Evolutionary conservation across 2,797 vertebrate genomes (phyloP).

Genomic region (Hydrocynus forskahlii): DNA sequence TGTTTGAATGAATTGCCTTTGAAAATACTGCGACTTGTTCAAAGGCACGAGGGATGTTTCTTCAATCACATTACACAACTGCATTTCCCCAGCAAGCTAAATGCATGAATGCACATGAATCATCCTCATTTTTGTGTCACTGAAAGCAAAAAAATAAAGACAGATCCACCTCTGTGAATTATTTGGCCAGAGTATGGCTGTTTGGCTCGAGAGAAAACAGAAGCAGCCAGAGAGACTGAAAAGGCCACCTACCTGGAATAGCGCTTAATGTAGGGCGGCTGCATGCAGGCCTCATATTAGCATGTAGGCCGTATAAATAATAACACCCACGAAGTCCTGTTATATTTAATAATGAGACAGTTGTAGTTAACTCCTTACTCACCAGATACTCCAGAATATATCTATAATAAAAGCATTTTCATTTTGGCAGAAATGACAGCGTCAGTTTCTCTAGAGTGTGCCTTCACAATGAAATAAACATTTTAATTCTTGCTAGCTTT

Average conservation of each 20-base stretch:
- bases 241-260: slow-evolving; percentile 26
- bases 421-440: too few relatives aligned
- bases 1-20: slow-evolving; percentile 9
- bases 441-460: too few relatives aligned
- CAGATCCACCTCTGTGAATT: slow-evolving; percentile 16
- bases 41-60: background rate
- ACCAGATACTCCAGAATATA: background rate
- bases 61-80: slow-evolving; percentile 27
- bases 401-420: too few relatives aligned
- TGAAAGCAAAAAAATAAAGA: background rate
- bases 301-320: background rate
- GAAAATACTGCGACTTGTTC: background rate
- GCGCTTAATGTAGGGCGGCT: background rate
- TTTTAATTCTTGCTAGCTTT: too few relatives aligned
- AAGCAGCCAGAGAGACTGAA: slow-evolving; percentile 31
- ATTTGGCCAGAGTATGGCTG: slow-evolving; percentile 12
- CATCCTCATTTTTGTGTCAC: slow-evolving; percentile 16
- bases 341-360: background rate
- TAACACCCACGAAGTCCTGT: background rate
- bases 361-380: background rate
- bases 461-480: too few relatives aligned
- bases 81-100: background rate
- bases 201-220: slow-evolving; percentile 14
- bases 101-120: slow-evolving; percentile 16
- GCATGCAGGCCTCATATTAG: background rate